phyloP scores from a whole-genome alignment of 2,888 invertebrate genomes.

The Caenorhabditis afra region DNA sequence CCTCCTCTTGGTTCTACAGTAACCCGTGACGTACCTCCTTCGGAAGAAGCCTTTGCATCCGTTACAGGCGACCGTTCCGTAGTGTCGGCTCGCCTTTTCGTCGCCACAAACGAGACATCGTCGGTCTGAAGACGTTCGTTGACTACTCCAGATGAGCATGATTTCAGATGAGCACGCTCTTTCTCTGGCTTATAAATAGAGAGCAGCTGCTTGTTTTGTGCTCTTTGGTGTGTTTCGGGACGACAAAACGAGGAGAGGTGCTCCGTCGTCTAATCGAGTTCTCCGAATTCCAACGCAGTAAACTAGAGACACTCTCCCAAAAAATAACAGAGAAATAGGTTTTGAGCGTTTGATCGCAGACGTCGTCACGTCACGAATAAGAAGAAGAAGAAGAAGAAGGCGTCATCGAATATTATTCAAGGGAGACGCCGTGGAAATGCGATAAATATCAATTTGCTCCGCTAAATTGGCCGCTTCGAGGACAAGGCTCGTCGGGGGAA shows the following conservation, averaged over 20 bases:
- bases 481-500: too few species aligned
- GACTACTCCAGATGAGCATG: too few species aligned
- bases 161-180: too few species aligned
- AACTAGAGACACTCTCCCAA: constrained; percentile 1
- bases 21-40: constrained; percentile 55
- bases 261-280: background rate
- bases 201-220: background rate
- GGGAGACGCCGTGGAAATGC: too few species aligned
- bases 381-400: too few species aligned
- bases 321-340: too few species aligned
- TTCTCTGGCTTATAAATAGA: too few species aligned
- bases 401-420: too few species aligned
- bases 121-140: constrained; percentile 57
- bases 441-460: too few species aligned
- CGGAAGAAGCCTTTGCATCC: constrained; percentile 76
- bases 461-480: too few species aligned
- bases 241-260: background rate
- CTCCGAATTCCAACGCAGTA: background rate
- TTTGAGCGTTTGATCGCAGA: too few species aligned
- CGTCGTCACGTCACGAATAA: too few species aligned
- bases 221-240: background rate
- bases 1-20: background rate
- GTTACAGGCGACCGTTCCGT: constrained; percentile 74
- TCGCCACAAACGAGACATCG: constrained; percentile 75
- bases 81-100: constrained; percentile 70